Base-by-base conservation (phyloP, 1,140 invertebrate genomes). In the Caenorhabditis latens region DNA sequence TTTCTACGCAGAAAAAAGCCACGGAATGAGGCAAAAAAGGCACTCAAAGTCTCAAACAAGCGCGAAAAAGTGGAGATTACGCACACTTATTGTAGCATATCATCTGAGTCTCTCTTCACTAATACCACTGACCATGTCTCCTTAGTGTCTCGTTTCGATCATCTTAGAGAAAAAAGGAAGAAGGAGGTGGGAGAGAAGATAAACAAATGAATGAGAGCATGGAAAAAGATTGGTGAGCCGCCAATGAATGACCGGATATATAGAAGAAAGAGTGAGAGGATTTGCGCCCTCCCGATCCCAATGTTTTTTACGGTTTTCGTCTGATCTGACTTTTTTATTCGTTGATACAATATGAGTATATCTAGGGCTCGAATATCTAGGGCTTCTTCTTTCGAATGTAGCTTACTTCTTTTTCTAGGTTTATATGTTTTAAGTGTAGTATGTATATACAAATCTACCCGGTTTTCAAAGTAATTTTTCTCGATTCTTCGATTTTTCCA, bases 191-290 rank as follows among this genome's bases (percentile, higher is more conserved):
- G 65, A 50, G n/a, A 50, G 46, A 79, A 48, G 42, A 75, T 75
- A 75, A 75, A 75, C 67, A 75, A 75, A 75, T 75, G 67, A 75
- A 75, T 75, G 67, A 50, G 71, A 79, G 71, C 71, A 79, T 79
- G 46, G 43, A 71, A 46, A 71, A 63, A 63, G n/a, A 21, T 21
- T 63, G 19, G 61, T 63, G 71, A 79, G 71, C 71, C 71, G 71
- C 43, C 71, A 79, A 79, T 79, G 46, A 79, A 79, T 79, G 71
- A 79, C 71, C 71, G 71, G 71, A 79, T 79, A 79, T 79, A 79
- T 50, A 14, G 42, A 46, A 79, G 46, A 43, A n/a, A 58, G 57
- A 13, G 61, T 32, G 71, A 79, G 71, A 79, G 46, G 71, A 79
- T 79, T 21, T 79, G 11, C 46, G 46, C 71, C 43, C n/a, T 40